Evolutionary conservation across 2,113 vertebrate genomes (phyloP).

Genomic region (Rostratula benghalensis): DNA sequence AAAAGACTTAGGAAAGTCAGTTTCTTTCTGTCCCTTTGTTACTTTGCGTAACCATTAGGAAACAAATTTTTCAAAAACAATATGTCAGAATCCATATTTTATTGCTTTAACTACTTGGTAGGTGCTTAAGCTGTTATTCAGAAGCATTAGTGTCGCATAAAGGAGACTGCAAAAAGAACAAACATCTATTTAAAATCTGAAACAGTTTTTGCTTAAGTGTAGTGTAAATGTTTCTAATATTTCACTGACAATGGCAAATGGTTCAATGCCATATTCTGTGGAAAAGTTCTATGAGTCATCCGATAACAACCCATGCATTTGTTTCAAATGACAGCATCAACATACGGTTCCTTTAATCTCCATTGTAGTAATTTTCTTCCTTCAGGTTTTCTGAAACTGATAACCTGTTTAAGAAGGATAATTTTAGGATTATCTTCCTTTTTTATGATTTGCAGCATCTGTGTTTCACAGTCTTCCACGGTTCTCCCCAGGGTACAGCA

Average conservation of each 20-base stretch:
- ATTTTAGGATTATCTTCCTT: neutral
- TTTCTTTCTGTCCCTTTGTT: neutral
- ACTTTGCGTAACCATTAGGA: neutral
- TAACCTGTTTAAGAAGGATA: neutral
- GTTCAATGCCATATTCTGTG: neutral
- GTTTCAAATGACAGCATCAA: neutral
- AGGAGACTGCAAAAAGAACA: neutral
- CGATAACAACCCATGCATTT: neutral
- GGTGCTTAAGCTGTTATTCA: neutral
- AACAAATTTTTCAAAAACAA: neutral
- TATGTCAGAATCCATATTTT: fast-evolving
- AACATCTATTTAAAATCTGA: neutral
- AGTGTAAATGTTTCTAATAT: neutral
- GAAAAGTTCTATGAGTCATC: neutral
- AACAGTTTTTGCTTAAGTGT: neutral
- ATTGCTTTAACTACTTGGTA: neutral
- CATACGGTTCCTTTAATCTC: neutral
- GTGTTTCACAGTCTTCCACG: neutral
- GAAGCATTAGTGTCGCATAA: neutral
- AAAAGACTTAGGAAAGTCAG: neutral
- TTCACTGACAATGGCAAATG: neutral
- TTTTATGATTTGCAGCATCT: neutral
- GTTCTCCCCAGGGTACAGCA: neutral
- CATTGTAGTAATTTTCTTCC: neutral
- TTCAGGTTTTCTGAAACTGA: neutral